Base-by-base conservation (phyloP, 2,113 vertebrate species). In the Leucoraja erinaceus region DNA sequence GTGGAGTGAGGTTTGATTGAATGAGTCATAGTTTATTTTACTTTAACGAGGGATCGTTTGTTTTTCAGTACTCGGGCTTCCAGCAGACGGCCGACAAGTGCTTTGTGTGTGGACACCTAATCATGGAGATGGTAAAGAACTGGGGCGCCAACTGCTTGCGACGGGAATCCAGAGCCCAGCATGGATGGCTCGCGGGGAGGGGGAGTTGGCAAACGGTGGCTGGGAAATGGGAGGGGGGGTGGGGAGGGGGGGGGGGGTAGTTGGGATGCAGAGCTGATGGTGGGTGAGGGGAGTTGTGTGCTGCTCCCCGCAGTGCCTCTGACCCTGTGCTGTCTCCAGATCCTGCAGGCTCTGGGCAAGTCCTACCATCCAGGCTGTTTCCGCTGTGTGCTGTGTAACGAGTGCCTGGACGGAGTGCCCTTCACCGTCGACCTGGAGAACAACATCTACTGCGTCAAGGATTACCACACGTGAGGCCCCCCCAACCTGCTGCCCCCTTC, bases 61-160 rank as follows among this genome's bases (percentile, higher is more conserved):
- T 47, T 61, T 47, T 63, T 3, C 97, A 99, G 99, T 99, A 99
- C 95, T 99, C 99, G 20, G 99, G 99, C 63, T 99, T 99, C 96
- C 99, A 99, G 96, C 99, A 99, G 95, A 99, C 99, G 0, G 98
- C 99, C 0, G 99, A 99, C 94, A 99, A 99, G 96, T 99, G 99
- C 94, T 99, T 99, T 33, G 97, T 99, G 95, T 99, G 99, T 93
- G 99, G 99, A 94, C 99, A 99, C 94, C 98, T 99, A 95, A 99
- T 99, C 95, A 99, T 99, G 99, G 99, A 99, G 96, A 99, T 99
- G 99, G 99, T 99, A 97, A 97, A 98, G 6, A 18, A 88, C 5
- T 63, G 12, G n/a, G n/a, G n/a, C n/a, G n/a, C 2, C 8, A 14
- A 4, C n/a, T 66, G 8, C 79, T 54, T 9, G 47, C 16, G n/a